Base-by-base conservation (phyloP, 2,888 invertebrate genomes). In the Pelosia muscerda region DNA sequence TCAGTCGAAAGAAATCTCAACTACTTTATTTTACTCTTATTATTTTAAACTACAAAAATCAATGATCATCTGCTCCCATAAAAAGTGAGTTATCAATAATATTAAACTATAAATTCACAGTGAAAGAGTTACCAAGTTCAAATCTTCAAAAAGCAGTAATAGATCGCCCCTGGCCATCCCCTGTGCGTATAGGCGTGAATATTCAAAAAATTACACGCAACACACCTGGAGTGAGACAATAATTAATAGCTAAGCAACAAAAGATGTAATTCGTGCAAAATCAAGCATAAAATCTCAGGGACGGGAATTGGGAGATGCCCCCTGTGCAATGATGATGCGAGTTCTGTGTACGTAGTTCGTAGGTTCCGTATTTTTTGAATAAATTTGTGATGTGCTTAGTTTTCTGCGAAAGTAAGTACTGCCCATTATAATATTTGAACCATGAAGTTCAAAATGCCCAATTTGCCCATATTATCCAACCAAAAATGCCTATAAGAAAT, bases 231-330 rank as follows among this genome's bases (percentile, higher is more conserved):
- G 1, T 23, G 63, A 58, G 78, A 76, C 65, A 66, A 83, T 79
- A 86, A 89, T 86, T 85, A 88, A 88, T 87, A 84, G 84, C 77
- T 64, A 25, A 59, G 49, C 71, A 66, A 76, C 68, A 82, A 82
- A 69, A 71, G 69, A 28, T 66, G 38, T 54, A 66, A 78, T 76
- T 74, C 84, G 76, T 74, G 81, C 75, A 74, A 84, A 89, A 90
- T 91, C 90, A 88, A 84, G 84, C 90, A 76, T 89, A 78, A 88
- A 88, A 87, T 88, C 81, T 69, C 56, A 55, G 69, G 68, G 71
- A 69, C 31, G 69, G 23, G 68, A 63, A 70, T 28, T 65, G 53
- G 62, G 56, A 53, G 10, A 34, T 60, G 60, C 66, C 74, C 73
- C 73, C 68, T 69, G 23, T 8, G 0, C 22, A 62, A 58, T 68